Conservation (phyloP, 1,140 invertebrate species). For the Ips nitidus region DNA sequence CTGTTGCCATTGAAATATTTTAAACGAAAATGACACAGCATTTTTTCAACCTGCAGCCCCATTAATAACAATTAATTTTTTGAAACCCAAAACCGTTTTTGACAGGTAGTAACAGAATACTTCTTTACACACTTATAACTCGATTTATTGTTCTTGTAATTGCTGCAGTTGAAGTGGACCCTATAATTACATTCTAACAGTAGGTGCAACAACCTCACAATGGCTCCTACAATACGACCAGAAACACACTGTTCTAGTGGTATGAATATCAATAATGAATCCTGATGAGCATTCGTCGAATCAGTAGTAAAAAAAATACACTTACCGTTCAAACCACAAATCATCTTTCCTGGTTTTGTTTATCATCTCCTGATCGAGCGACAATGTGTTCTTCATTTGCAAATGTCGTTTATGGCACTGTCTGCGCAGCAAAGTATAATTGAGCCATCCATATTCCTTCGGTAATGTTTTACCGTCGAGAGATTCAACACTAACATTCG, state of each 20-base stretch:
- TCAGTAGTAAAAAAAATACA: background rate
- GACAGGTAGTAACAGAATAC: slow-evolving; percentile 23
- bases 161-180: slow-evolving; percentile 7
- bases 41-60: too few species aligned
- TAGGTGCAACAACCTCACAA: background rate
- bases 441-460: slow-evolving; percentile 54
- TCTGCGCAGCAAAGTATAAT: slow-evolving; percentile 56
- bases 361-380: background rate
- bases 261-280: too few species aligned
- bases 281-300: too few species aligned
- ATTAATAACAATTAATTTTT: too few species aligned
- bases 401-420: slow-evolving; percentile 56
- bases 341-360: background rate
- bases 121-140: slow-evolving; percentile 19
- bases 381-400: slow-evolving; percentile 38
- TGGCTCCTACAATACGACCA: too few species aligned
- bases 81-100: slow-evolving; percentile 16
- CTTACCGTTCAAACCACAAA: slow-evolving; percentile 5
- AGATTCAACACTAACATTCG: slow-evolving; percentile 44
- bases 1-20: too few species aligned
- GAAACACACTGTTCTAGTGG: too few species aligned
- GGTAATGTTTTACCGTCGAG: slow-evolving; percentile 51
- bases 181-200: background rate
- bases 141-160: slow-evolving; percentile 19
- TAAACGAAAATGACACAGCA: too few species aligned